Evolutionary conservation across 2,113 vertebrate species (phyloP).

Genomic region (Ondatra zibethicus): DNA sequence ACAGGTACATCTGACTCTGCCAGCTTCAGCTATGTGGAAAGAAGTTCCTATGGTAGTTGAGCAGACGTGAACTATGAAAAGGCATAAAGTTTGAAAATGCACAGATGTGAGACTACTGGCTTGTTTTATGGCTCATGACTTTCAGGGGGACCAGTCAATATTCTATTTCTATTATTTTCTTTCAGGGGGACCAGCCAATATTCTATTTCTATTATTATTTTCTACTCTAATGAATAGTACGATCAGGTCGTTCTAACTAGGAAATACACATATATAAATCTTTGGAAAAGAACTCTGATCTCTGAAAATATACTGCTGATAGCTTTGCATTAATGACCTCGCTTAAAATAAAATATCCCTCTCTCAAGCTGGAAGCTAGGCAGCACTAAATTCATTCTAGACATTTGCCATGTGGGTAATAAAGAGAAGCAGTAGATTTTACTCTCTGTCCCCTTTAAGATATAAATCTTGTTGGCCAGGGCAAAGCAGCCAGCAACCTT

Average conservation of each 20-base stretch:
- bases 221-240: neutral
- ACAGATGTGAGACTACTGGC: neutral
- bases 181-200: too few species aligned
- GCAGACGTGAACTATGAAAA: slow-evolving; percentile 24
- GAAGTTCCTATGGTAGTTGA: neutral
- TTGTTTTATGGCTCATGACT: neutral
- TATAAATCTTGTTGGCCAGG: slow-evolving; percentile 76
- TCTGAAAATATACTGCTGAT: slow-evolving; percentile 35
- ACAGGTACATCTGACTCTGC: slow-evolving; percentile 7
- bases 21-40: neutral
- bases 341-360: slow-evolving; percentile 49
- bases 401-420: slow-evolving; percentile 76
- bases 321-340: slow-evolving; percentile 31
- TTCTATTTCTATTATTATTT: slow-evolving; percentile 27
- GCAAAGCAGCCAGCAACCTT: slow-evolving; percentile 63
- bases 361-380: slow-evolving; percentile 34
- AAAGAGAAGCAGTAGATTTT: slow-evolving; percentile 78
- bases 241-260: slow-evolving; percentile 37
- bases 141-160: neutral
- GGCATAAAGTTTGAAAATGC: slow-evolving; percentile 17
- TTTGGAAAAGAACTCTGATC: slow-evolving; percentile 45
- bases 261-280: neutral
- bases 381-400: slow-evolving; percentile 83
- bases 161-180: slow-evolving; percentile 40
- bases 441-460: slow-evolving; percentile 71